Percentiles rank a stretch among this genome's conserved stretches.
Evolutionary conservation across 2,113 vertebrate genomes (phyloP).

Genomic region (Turnix velox): DNA sequence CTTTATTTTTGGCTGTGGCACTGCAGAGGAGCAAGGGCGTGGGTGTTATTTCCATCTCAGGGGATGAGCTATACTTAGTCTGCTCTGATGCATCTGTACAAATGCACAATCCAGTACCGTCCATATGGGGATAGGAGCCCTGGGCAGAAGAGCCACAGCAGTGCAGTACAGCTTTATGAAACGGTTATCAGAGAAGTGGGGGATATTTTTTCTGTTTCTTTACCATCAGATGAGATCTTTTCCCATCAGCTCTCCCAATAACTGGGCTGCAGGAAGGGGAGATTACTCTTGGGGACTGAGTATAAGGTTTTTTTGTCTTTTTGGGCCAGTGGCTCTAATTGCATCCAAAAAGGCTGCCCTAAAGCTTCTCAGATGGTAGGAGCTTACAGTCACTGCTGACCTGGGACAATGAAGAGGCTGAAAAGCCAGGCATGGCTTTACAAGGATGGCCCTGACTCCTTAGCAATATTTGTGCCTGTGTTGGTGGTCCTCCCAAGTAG

Average conservation of each 20-base stretch:
- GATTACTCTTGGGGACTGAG: neutral
- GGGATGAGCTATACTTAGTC: slow-evolving; percentile 49
- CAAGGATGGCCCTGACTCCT: neutral
- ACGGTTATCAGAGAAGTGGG: neutral
- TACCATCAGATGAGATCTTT: neutral
- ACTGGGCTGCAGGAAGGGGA: neutral
- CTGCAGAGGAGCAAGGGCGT: slow-evolving; percentile 33
- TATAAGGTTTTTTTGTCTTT: neutral
- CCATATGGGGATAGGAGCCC: slow-evolving; percentile 35
- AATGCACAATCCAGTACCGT: slow-evolving; percentile 42
- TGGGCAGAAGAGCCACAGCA: slow-evolving; percentile 22
- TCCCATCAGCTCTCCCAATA: neutral
- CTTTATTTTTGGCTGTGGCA: slow-evolving; percentile 29
- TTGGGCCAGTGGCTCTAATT: neutral
- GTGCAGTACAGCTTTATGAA: neutral
- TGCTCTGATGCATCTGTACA: slow-evolving; percentile 49
- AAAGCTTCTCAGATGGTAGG: neutral
- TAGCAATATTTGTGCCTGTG: neutral
- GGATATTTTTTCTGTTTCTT: neutral
- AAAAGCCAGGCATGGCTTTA: neutral
- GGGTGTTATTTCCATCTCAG: slow-evolving; percentile 34
- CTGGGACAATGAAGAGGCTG: neutral
- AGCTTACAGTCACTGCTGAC: neutral
- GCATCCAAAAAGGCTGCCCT: neutral
- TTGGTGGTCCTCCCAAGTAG: neutral